Base-by-base conservation (phyloP, 2,797 vertebrate genomes). In the Clamator glandarius region DNA sequence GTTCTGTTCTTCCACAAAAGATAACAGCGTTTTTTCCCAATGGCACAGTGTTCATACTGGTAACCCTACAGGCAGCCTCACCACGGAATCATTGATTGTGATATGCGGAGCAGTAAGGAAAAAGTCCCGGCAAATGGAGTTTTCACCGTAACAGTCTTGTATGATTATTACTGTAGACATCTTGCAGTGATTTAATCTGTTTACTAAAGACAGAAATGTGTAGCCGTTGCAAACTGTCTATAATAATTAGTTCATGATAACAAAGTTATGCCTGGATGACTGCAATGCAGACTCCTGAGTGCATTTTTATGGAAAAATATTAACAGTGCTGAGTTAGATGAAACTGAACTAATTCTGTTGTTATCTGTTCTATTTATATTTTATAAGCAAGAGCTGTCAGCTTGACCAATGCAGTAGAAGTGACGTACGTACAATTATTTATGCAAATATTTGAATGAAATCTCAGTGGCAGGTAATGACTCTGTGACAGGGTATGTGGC, bases 171-270 rank as follows among this genome's bases (percentile, higher is more conserved):
- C 74, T 84, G 72, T 84, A 86, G 90, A 91, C 25, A 11, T 92
- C 83, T 94, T 93, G 51, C 81, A 90, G 75, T 74, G 94, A 84
- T 79, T 79, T 78, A 87, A 91, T 91, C 84, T 86, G 78, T 89
- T 90, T 92, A 84, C 87, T 95, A 64, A 84, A 85, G 86, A 91
- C 78, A 92, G 92, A 95, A 95, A 93, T 59, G 77, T 78, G 68
- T 76, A 90, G 73, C 52, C 33, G 51, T 84, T 96, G 61, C 58
- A 86, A 82, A 69, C 59, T 90, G 80, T 84, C 92, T 91, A n/a
- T 95, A 96, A 93, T 79, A 95, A 92, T 97, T 96, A 95, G 90
- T 84, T 96, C 87, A 95, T 68, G 54, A 95, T 93, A 93, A 93
- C 75, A 85, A 89, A 96, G 87, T 91, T 96, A 95, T 91, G 92